Percentiles rank a stretch among this genome's conserved stretches.
Evolutionary conservation across 2,113 vertebrate genomes (phyloP).

Genomic region (Speoplatyrhinus poulsoni): DNA sequence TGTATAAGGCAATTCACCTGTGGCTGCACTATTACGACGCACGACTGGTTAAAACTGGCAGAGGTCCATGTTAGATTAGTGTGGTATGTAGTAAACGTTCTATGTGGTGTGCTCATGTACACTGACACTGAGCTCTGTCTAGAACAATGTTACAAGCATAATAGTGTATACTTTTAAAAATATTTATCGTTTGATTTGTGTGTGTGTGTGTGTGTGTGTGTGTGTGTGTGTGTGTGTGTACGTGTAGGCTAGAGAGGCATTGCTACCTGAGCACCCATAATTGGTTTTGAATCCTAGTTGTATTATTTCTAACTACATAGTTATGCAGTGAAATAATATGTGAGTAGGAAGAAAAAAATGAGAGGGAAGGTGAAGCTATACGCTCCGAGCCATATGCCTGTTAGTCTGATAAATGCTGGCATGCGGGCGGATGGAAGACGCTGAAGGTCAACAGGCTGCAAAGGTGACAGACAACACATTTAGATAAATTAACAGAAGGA

Average conservation of each 20-base stretch:
- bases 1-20: conserved; percentile 4
- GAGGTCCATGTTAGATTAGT: conserved; percentile 12
- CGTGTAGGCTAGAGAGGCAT: conserved; percentile 16
- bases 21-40: conserved; percentile 1
- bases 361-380: conserved; percentile 40
- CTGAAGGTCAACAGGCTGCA: conserved; percentile 13
- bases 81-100: conserved; percentile 28
- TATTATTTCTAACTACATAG: conserved; percentile 68
- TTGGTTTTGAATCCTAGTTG: conserved; percentile 67
- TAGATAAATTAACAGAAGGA: background rate
- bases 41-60: conserved; percentile 1
- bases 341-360: conserved; percentile 34
- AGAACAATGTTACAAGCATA: conserved; percentile 8
- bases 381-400: conserved; percentile 22
- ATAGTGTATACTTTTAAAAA: conserved; percentile 1
- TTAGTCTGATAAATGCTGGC: conserved; percentile 12
- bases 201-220: no score
- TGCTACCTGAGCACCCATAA: conserved; percentile 69
- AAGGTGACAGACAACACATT: background rate
- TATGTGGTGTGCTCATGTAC: conserved; percentile 44
- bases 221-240: conserved; percentile 22
- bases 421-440: conserved; percentile 6
- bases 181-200: conserved; percentile 36
- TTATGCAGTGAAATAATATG: conserved; percentile 70
- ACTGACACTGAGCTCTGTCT: conserved; percentile 31